A percentile compares a stretch with the other conserved stretches of the same genome.
Conservation (phyloP, 2,113 vertebrate species). For the Chaetops frenatus region DNA sequence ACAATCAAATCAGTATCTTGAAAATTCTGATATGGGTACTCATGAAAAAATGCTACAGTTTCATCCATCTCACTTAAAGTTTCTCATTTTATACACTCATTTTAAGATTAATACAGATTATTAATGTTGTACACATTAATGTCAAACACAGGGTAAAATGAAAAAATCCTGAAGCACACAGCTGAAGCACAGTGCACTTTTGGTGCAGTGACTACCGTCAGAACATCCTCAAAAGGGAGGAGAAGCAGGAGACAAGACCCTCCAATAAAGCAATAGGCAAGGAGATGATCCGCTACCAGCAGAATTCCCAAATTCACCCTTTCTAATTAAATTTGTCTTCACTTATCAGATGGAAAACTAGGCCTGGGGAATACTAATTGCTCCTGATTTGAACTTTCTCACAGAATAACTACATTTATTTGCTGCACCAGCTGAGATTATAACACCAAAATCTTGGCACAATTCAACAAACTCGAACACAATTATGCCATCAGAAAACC, state of each 20-base stretch:
- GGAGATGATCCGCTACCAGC: background rate
- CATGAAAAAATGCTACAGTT: background rate
- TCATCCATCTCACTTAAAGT: background rate
- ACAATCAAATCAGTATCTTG: background rate
- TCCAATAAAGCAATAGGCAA: background rate
- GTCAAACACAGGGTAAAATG: background rate
- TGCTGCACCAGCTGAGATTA: background rate
- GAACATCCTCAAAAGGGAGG: background rate
- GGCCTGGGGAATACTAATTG: slow-evolving; percentile 17
- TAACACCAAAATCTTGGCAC: background rate
- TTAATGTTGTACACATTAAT: too few species aligned
- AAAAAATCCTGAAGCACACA: background rate
- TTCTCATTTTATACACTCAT: background rate
- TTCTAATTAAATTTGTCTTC: slow-evolving; percentile 51
- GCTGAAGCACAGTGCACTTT: background rate
- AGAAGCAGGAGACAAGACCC: background rate
- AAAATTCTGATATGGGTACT: background rate
- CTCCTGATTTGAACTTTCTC: slow-evolving; percentile 33
- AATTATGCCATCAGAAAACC: background rate
- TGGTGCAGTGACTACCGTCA: background rate
- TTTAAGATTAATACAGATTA: background rate
- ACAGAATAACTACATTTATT: background rate
- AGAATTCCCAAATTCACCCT: background rate
- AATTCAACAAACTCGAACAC: background rate
- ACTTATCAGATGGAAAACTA: slow-evolving; percentile 38